phyloP scores from a whole-genome alignment of 2,888 invertebrate species.

The Synanthedon myopaeformis region DNA sequence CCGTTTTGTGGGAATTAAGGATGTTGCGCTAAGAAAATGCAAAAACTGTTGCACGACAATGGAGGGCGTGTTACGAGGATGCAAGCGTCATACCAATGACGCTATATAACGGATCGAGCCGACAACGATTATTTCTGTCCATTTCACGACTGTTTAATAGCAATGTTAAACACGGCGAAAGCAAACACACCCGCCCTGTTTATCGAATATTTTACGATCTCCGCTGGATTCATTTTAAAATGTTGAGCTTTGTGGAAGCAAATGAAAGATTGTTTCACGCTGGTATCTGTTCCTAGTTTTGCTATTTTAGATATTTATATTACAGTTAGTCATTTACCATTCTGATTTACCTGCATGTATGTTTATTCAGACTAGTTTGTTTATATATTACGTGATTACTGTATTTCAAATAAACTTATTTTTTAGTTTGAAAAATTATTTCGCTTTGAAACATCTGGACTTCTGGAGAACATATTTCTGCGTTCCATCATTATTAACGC shows the following conservation, averaged over 20 bases:
- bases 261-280: constrained; percentile 62
- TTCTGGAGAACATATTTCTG: background rate
- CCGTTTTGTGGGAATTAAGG: constrained; percentile 35
- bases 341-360: constrained; percentile 64
- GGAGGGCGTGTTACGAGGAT: constrained; percentile 38
- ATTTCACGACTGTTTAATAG: constrained; percentile 70
- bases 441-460: constrained; percentile 27
- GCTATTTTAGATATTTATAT: constrained; percentile 65
- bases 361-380: constrained; percentile 60
- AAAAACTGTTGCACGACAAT: constrained; percentile 42
- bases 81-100: constrained; percentile 62
- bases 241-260: constrained; percentile 56
- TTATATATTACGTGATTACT: constrained; percentile 58
- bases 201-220: constrained; percentile 69
- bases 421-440: constrained; percentile 42
- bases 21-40: constrained; percentile 36
- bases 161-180: constrained; percentile 67
- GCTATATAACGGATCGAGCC: constrained; percentile 62
- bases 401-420: constrained; percentile 62
- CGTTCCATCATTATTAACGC: background rate
- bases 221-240: constrained; percentile 64
- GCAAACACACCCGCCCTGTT: constrained; percentile 67
- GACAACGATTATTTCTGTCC: constrained; percentile 60
- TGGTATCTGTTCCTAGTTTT: constrained; percentile 43
- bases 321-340: constrained; percentile 66